Percentiles rank a stretch among this genome's conserved stretches.
Evolutionary conservation across 2,888 invertebrate genomes (phyloP).

Genomic region (Netelia melanura): DNA sequence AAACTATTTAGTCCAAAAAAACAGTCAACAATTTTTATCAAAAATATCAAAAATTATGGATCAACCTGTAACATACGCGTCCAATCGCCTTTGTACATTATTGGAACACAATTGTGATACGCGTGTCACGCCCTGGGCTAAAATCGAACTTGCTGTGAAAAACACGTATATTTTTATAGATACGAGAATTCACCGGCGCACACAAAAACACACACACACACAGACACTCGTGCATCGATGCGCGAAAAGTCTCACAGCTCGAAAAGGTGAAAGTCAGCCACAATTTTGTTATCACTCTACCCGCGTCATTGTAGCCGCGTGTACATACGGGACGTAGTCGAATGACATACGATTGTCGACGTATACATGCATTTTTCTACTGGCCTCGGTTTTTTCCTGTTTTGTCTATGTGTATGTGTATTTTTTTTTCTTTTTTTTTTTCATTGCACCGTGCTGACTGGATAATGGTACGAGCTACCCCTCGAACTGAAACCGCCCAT

Average conservation of each 20-base stretch:
- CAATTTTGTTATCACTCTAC: conserved; percentile 63
- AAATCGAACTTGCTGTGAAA: conserved; percentile 24
- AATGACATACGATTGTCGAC: background rate
- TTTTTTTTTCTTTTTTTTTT: conserved; percentile 4
- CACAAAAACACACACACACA: background rate
- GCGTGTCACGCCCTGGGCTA: conserved; percentile 21
- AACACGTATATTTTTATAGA: background rate
- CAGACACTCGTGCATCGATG: background rate
- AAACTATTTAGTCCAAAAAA: too few relatives aligned
- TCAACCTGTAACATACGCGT: background rate
- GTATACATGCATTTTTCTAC: conserved; percentile 40
- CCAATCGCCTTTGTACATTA: background rate
- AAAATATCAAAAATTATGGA: background rate
- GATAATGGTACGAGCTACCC: conserved; percentile 32
- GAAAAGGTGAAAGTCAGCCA: conserved; percentile 50
- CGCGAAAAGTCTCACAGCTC: conserved; percentile 23
- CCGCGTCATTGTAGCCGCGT: conserved; percentile 11
- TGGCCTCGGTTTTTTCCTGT: background rate
- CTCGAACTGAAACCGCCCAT: conserved; percentile 27
- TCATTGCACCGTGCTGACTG: conserved; percentile 28
- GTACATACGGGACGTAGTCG: background rate
- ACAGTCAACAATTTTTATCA: too few relatives aligned
- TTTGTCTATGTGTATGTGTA: background rate
- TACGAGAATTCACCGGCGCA: background rate
- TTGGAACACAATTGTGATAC: conserved; percentile 7